Evolutionary conservation across 2,113 vertebrate species (phyloP), one percentile per base, ranked within the genome.

Genomic region (Hippocampus guttulatus): DNA sequence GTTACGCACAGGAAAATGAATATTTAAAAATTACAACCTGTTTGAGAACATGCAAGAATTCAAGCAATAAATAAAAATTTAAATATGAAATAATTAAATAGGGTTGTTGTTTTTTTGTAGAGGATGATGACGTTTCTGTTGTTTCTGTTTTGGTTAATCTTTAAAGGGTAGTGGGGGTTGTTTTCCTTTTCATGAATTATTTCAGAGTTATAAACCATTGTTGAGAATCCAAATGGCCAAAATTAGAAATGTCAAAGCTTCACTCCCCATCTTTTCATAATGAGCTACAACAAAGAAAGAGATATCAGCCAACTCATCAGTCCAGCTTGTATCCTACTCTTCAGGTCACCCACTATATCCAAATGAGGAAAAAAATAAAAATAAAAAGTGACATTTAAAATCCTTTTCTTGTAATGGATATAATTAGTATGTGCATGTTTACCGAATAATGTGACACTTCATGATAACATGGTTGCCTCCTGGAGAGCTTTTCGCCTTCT

Each of bases 301-400:
- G 3, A 47, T 47, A 47, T 47, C 12, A 47, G 45, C 8, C 45
- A 5, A 14, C 45, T 47, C 45, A 47, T 15, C 45, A 47, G 45
- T 47, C 45, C 14, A 47, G 45, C 8, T 15, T 47, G 45, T 16
- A 47, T 10, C 45, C 45, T 14, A 15, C 45, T 15, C 45, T 47
- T 15, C 45, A 47, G 45, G 12, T 47, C 45, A 15, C 43, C 43
- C 43, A 5, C 33, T 0, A 38, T 38, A 38, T 38, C 33, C 33
- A 38, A 38, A 38, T 38, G 33, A 38, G 33, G 33, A 83, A 84
- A 80, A 65, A 87, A 68, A 78, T 23, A 80, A 65, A 87, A 68
- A 78, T 23, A 78, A 38, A 38, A 38, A 38, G 33, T 6, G 33
- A 38, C 5, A 5, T 38, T 38, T 38, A 38, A 38, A 38, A 79